These are phyloP conservation scores for Coregonus clupeaformis DNA, from an alignment of 2,113 vertebrate genomes.

Conservation along the genomic window DNA sequence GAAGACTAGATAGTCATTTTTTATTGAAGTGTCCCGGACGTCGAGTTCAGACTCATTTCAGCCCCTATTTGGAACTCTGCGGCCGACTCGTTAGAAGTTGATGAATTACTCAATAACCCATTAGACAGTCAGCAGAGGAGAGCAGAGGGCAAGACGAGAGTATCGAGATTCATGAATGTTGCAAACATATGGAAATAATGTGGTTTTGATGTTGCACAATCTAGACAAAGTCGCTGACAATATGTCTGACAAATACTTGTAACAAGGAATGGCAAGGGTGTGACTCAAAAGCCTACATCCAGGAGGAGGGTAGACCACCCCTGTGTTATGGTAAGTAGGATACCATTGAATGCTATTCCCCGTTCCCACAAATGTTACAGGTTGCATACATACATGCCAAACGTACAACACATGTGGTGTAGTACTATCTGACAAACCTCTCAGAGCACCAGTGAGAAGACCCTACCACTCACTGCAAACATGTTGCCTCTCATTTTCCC, in stretches of 20 bases:
- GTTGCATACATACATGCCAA: no score
- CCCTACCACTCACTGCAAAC: no score
- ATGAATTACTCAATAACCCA: constrained; percentile 69
- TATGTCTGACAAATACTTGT: neutral
- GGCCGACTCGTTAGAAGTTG: constrained; percentile 56
- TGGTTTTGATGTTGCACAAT: neutral
- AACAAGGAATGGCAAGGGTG: no score
- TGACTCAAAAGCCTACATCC: neutral
- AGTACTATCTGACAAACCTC: no score
- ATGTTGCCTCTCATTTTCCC: constrained; percentile 21
- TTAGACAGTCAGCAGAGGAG: constrained; percentile 41
- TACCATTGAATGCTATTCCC: neutral
- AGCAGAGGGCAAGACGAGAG: neutral
- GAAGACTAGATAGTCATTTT: constrained; percentile 77
- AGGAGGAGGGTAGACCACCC: constrained; percentile 8
- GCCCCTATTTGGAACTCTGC: constrained; percentile 65
- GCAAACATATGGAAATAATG: neutral
- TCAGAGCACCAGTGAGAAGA: no score
- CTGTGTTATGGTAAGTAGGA: constrained; percentile 12
- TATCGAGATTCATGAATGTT: neutral
- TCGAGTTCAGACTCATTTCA: constrained; percentile 66
- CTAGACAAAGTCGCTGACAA: neutral
- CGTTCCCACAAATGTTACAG: constrained; percentile 2
- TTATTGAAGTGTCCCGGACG: constrained; percentile 70
- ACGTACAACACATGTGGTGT: no score